Evolutionary conservation across 2,113 vertebrate species (phyloP), one percentile per base, ranked within the genome.

Genomic region (Tragelaphus scriptus): DNA sequence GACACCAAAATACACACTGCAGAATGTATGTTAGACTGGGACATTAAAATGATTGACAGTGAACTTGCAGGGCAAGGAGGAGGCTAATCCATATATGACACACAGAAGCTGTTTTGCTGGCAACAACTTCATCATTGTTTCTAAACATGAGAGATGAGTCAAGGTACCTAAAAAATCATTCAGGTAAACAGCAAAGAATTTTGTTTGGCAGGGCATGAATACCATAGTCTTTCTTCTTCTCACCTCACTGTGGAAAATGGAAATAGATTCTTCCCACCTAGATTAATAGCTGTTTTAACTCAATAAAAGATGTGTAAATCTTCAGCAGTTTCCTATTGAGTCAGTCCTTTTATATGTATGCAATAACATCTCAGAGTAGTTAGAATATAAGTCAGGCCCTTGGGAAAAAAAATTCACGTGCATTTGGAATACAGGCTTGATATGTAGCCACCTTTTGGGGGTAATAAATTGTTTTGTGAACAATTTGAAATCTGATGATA

Each of bases 71-170:
- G 97, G 96, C 96, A 88, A 96, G 95, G 68, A 91, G 94, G 90
- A 98, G 65, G 94, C 91, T 97, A 87, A 98, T 98, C 96, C 96
- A 88, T 98, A 91, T 81, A 44, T 96, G 98, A 98, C 63, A 36
- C 80, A 63, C 0, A 77, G 88, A 96, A 97, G 85, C 90, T 98
- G 92, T 47, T 98, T 98, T 98, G 88, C 90, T 96, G 92, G 97
- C 95, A 97, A 98, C 96, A 98, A 17, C 98, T 98, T 98, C 82
- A 98, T 99, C 32, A 59, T 97, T 96, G 98, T 97, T 98, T 97
- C 79, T 94, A 85, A 97, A 98, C 94, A 95, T 98, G 97, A 98
- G 98, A 98, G 97, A 98, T 85, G 97, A 98, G 91, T 68, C 97
- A 65, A 36, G 32, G 92, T 88, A 84, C 95, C 97, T 96, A 86